A percentile compares a stretch with the other conserved stretches of the same genome.
Conservation (phyloP, 1,140 invertebrate genomes). For the Tribolium castaneum region DNA sequence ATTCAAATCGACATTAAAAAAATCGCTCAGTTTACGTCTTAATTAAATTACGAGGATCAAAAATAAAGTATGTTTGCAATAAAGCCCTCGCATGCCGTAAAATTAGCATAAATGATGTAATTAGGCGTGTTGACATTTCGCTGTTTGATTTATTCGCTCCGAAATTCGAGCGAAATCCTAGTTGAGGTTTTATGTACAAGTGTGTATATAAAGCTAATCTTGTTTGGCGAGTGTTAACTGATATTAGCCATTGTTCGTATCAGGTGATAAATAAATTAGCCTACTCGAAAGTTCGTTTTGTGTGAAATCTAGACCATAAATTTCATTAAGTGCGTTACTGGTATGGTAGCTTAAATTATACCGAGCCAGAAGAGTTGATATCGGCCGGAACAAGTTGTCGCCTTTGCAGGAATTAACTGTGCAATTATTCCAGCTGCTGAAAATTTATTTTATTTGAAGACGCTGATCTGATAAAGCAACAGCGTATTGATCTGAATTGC, state of each 20-base stretch:
- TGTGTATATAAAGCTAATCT: not conserved
- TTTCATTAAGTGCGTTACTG: conserved; percentile 59
- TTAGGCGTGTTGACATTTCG: conserved; percentile 40
- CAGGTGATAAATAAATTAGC: conserved; percentile 59
- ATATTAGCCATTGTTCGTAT: conserved; percentile 57
- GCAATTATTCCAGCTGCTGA: conserved; percentile 47
- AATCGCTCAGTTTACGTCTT: conserved; percentile 21
- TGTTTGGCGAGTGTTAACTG: conserved; percentile 56
- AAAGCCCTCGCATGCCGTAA: conserved; percentile 19
- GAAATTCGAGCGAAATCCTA: not conserved
- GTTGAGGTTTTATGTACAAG: not conserved
- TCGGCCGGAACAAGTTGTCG: conserved; percentile 10
- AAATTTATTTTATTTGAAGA: conserved; percentile 58
- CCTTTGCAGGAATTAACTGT: conserved; percentile 35
- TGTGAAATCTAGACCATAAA: conserved; percentile 58
- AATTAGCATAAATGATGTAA: conserved; percentile 41
- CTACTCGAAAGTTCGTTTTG: conserved; percentile 55
- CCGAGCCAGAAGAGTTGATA: conserved; percentile 17
- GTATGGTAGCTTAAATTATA: conserved; percentile 56
- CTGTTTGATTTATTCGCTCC: conserved; percentile 6
- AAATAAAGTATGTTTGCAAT: conserved; percentile 23
- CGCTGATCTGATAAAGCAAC: conserved; percentile 56
- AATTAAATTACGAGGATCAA: conserved; percentile 27
- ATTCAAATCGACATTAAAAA: conserved; percentile 17
- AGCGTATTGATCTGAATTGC: conserved; percentile 57